Percentiles rank a stretch among this genome's conserved stretches.
Conservation (phyloP, 2,797 vertebrate genomes). For the Anabas testudineus region DNA sequence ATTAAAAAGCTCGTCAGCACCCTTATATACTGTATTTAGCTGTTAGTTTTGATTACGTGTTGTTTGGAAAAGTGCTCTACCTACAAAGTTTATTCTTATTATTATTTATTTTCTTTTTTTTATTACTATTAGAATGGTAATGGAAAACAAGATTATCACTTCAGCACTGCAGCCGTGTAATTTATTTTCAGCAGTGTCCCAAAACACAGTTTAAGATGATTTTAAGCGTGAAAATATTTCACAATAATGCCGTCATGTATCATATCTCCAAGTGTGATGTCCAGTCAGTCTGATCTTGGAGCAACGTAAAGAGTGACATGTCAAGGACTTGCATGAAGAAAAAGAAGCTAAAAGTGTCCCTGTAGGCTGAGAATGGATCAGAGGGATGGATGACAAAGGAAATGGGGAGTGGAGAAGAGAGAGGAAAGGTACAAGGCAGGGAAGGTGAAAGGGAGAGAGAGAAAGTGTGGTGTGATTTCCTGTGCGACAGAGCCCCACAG, state of each 20-base stretch:
- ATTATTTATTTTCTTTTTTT: background rate
- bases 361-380: conserved; percentile 50
- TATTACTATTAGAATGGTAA: background rate
- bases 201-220: conserved; percentile 34
- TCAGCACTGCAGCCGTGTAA: conserved; percentile 1
- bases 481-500: conserved; percentile 87
- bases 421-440: conserved; percentile 35
- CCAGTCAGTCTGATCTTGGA: conserved; percentile 51
- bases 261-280: conserved; percentile 49
- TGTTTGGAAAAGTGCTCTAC: conserved; percentile 24
- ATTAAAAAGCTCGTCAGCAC: conserved; percentile 66
- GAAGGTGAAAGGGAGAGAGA: conserved; percentile 46
- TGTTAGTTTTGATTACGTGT: conserved; percentile 23
- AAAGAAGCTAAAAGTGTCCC: conserved; percentile 56
- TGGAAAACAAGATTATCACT: conserved; percentile 21
- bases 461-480: conserved; percentile 74
- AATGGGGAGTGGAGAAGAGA: conserved; percentile 52
- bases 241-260: conserved; percentile 22
- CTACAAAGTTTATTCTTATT: conserved; percentile 5
- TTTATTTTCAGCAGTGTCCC: conserved; percentile 11
- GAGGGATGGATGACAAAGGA: conserved; percentile 71
- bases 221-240: conserved; percentile 34
- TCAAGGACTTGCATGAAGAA: conserved; percentile 58
- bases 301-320: conserved; percentile 53
- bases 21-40: conserved; percentile 24